Conservation (phyloP, 2,888 invertebrate genomes). For the Lasius fuliginosus region DNA sequence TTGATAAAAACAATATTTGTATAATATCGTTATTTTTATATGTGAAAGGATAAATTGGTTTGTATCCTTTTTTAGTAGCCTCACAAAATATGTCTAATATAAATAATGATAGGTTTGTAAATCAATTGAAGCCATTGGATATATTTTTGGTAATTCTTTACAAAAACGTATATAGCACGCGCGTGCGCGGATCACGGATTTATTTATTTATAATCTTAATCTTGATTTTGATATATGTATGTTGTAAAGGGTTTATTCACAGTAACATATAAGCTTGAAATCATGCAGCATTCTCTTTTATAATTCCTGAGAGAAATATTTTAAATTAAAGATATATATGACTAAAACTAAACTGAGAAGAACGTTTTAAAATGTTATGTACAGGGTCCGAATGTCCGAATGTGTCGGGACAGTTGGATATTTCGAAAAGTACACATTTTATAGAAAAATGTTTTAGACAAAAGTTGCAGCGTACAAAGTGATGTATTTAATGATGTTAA, state of each 20-base stretch:
- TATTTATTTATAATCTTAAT: neutral
- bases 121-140: constrained; percentile 55
- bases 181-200: neutral
- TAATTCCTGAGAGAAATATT: too few relatives aligned
- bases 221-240: neutral
- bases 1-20: constrained; percentile 57
- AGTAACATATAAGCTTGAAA: neutral
- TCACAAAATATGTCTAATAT: constrained; percentile 54
- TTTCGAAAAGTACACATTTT: too few relatives aligned
- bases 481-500: too few relatives aligned
- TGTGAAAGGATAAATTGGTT: constrained; percentile 57
- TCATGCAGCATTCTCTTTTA: too few relatives aligned
- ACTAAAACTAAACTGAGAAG: too few relatives aligned
- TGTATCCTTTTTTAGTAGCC: constrained; percentile 38
- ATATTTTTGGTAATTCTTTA: neutral
- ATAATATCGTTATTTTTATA: constrained; percentile 65
- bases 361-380: too few relatives aligned
- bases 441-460: too few relatives aligned
- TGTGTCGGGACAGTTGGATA: too few relatives aligned
- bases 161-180: neutral
- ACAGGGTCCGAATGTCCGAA: too few relatives aligned
- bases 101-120: constrained; percentile 69
- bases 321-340: too few relatives aligned
- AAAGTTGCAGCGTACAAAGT: too few relatives aligned
- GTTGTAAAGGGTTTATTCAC: neutral